These are phyloP conservation scores for Alethe diademata DNA, from an alignment of 2,113 vertebrate genomes.

Conservation along the genomic window DNA sequence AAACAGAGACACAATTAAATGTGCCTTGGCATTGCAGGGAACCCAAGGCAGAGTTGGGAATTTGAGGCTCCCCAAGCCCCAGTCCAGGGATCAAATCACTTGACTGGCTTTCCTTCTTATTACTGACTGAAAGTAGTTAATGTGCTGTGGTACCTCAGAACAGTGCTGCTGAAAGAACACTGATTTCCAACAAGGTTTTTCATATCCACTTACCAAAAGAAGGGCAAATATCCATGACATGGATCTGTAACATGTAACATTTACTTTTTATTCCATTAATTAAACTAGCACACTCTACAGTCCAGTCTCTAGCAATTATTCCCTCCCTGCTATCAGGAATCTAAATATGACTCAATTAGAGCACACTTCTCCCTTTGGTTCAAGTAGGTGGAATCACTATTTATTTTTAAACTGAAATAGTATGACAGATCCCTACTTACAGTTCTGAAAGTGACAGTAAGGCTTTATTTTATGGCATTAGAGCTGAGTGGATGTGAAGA, in stretches of 20 bases:
- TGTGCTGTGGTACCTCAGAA: background rate
- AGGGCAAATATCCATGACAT: background rate
- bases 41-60: background rate
- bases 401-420: conserved; percentile 9
- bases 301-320: background rate
- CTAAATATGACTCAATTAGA: background rate
- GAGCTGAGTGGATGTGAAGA: background rate
- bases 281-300: background rate
- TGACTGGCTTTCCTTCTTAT: background rate
- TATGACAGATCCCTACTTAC: background rate
- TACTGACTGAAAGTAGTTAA: background rate
- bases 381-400: background rate
- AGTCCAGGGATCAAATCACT: background rate
- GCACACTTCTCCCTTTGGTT: background rate
- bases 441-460: background rate
- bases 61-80: background rate
- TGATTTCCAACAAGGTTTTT: background rate
- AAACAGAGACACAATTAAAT: background rate
- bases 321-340: background rate
- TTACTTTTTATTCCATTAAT: background rate
- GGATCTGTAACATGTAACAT: background rate
- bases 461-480: background rate
- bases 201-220: background rate
- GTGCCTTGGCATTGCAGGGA: background rate
- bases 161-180: background rate